These are phyloP conservation scores for Drusus annulatus DNA, from an alignment of 1,140 invertebrate genomes.

Conservation along the genomic window DNA sequence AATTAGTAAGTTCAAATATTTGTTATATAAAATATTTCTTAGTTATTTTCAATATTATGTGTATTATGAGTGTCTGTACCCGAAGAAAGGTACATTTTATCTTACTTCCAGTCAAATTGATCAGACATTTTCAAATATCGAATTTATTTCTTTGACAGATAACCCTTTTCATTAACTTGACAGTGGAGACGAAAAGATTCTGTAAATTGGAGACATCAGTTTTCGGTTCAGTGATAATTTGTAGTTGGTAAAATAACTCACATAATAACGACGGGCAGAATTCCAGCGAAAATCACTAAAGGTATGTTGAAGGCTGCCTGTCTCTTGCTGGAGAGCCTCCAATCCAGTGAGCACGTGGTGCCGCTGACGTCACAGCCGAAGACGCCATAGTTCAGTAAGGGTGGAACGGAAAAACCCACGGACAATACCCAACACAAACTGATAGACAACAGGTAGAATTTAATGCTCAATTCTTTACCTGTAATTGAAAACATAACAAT, in stretches of 20 bases:
- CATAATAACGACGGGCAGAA: constrained; percentile 68
- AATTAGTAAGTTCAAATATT: too few relatives aligned
- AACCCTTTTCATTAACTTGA: too few relatives aligned
- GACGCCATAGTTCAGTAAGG: constrained; percentile 68
- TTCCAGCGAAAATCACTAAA: constrained; percentile 65
- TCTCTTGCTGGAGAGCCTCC: constrained; percentile 64
- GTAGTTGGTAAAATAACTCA: constrained; percentile 57
- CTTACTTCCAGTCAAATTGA: too few relatives aligned
- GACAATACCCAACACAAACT: constrained; percentile 66
- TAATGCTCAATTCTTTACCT: constrained; percentile 67
- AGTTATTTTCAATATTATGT: too few relatives aligned
- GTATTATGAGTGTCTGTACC: too few relatives aligned
- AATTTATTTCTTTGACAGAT: too few relatives aligned
- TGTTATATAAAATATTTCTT: too few relatives aligned
- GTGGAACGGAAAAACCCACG: constrained; percentile 66
- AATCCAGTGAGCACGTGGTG: constrained; percentile 66
- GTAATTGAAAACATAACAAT: constrained; percentile 1
- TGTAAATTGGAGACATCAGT: too few relatives aligned
- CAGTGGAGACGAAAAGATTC: too few relatives aligned
- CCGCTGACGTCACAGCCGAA: constrained; percentile 69
- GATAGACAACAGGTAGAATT: constrained; percentile 66
- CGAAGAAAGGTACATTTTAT: too few relatives aligned
- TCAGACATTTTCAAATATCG: too few relatives aligned
- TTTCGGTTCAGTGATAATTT: too few relatives aligned
- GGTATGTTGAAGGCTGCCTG: constrained; percentile 66